Evolutionary conservation across 2,113 vertebrate genomes (phyloP).

Genomic region (Megaceryle maxima): DNA sequence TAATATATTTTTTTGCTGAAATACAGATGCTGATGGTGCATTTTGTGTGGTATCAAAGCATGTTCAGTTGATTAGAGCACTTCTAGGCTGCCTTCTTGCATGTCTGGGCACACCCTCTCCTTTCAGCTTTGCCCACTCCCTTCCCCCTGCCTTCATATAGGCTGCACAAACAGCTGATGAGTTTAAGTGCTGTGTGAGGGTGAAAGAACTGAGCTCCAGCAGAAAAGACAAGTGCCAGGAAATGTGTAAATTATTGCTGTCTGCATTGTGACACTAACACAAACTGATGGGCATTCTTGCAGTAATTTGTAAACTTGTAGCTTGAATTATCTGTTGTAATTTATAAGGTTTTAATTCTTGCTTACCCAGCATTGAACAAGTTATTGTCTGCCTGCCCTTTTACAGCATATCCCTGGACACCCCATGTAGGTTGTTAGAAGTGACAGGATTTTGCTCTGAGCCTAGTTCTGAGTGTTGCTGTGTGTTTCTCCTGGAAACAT

Average conservation of each 20-base stretch:
- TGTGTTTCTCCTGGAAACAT: background rate
- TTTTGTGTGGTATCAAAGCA: background rate
- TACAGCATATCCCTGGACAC: no score
- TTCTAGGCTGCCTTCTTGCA: background rate
- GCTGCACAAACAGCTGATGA: background rate
- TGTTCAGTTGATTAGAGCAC: background rate
- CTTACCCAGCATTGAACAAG: background rate
- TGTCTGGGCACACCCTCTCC: background rate
- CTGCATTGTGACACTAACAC: background rate
- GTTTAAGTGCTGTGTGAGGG: background rate
- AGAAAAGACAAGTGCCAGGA: background rate
- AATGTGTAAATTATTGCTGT: background rate
- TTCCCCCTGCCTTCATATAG: background rate
- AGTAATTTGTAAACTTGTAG: background rate
- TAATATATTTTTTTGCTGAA: background rate
- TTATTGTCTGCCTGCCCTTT: background rate
- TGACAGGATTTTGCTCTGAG: background rate
- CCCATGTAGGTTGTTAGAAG: background rate
- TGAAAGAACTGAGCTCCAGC: background rate
- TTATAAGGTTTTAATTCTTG: background rate
- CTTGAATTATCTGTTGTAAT: background rate
- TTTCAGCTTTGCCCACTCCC: background rate
- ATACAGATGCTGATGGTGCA: background rate
- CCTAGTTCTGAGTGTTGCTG: background rate
- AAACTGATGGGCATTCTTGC: background rate